Base-by-base conservation (phyloP, 1,140 invertebrate species). In the Drosophila sucinea region DNA sequence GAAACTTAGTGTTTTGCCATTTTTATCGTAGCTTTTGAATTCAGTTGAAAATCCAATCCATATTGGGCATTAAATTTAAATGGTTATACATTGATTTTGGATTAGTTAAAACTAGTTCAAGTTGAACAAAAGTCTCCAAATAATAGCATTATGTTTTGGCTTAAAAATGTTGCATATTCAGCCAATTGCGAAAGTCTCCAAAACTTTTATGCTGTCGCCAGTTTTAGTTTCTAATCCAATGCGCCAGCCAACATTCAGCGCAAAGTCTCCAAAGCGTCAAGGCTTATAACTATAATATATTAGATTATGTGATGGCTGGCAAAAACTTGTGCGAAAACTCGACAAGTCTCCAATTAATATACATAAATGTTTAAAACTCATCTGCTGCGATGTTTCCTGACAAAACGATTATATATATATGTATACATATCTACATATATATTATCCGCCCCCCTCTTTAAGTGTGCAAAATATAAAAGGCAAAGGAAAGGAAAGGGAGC, bases 341-440 rank as follows among this genome's bases (percentile, higher is more conserved):
- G 17, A 47, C 4, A 47, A 47, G 44, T 51, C 44, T 51, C 44
- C 44, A 51, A 51, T 51, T 51, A 51, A 27, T 51, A 25, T 51
- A 51, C 7, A 51, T 51, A 51, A 51, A 51, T 51, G 44, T 51
- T 51, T 51, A 27, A 51, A 27, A 10, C 44, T 51, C 44, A 47
- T 47, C 44, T 47, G 23, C 6, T 25, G 44, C 44, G 6, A 47
- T 51, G 4, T 51, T 25, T 51, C 44, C 44, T 51, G 44, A 51
- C 44, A 51, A 51, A 27, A 51, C 23, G 44, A 51, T 51, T 51
- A 51, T 27, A 47, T 47, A 23, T 8, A 47, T 17, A 44, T 7
- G 6, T 17, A 47, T 8, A 40, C 38, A 10, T 11, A 11, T 11
- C 11, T 30, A 30, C 30, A 30, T 30, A 30, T 30, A 30, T 38